Evolutionary conservation across 2,888 invertebrate species (phyloP).

Genomic region (Unio pictorum): DNA sequence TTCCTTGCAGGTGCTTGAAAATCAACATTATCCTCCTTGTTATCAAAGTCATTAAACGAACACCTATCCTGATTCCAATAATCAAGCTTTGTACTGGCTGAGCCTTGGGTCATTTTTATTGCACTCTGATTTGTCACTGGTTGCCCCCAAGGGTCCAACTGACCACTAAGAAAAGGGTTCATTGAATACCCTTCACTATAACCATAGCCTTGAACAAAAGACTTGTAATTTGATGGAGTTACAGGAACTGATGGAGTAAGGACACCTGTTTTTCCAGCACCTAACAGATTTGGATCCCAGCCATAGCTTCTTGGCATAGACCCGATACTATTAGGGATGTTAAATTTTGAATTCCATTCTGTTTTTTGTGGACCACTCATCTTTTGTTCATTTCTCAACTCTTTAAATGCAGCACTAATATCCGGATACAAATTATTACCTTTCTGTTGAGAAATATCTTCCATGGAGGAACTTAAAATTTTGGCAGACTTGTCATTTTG

Average conservation of each 20-base stretch:
- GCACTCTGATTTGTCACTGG: background rate
- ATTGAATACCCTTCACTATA: background rate
- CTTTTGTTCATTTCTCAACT: slow-evolving; percentile 6
- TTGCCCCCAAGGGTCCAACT: background rate
- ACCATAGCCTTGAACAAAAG: no score
- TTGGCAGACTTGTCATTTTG: slow-evolving; percentile 3
- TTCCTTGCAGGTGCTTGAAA: slow-evolving; percentile 23
- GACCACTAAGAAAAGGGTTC: slow-evolving; percentile 5
- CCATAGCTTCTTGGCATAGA: slow-evolving; percentile 38
- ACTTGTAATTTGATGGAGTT: slow-evolving; percentile 7
- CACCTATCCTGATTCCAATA: slow-evolving; percentile 11
- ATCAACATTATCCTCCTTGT: slow-evolving; percentile 8
- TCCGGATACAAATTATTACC: slow-evolving; percentile 50
- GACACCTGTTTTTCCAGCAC: slow-evolving; percentile 10
- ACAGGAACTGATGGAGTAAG: slow-evolving; percentile 22
- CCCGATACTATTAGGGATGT: no score
- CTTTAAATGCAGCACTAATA: slow-evolving; percentile 57
- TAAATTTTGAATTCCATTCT: no score
- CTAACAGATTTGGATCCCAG: slow-evolving; percentile 35
- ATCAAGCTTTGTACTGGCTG: slow-evolving; percentile 27
- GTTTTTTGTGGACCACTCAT: slow-evolving; percentile 5
- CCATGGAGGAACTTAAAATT: slow-evolving; percentile 20
- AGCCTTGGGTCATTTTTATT: background rate
- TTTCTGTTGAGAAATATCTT: slow-evolving; percentile 25
- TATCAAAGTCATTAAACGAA: slow-evolving; percentile 15